Evolutionary conservation across 1,140 invertebrate genomes (phyloP), one percentile per base, ranked within the genome.

Genomic region (Aphelinus certus): DNA sequence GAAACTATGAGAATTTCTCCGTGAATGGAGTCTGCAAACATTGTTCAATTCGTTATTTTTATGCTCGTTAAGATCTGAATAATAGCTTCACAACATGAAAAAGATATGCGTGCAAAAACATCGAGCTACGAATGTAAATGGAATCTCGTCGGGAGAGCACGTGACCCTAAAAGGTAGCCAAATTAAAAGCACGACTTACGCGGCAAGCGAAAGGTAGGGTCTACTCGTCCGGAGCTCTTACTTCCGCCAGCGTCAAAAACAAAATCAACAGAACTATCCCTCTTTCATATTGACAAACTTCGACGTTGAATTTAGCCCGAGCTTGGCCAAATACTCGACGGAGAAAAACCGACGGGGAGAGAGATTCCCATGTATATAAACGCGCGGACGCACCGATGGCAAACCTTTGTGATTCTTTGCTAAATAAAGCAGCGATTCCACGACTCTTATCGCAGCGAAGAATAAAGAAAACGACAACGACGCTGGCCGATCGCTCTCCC

Each of bases 351-450:
- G 42, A 45, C 4, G 51, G 4, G 26, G 56, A 58, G 42, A 48
- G 46, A 48, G 55, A 26, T 26, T 26, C 26, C 26, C 26, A 26
- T 26, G 26, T 26, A 26, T 26, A 26, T 26, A 26, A 26, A 26
- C 26, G 26, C 26, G 26, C 26, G 26, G 26, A 26, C 26, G 26
- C 26, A 26, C 26, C 26, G 26, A 26, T 26, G 26, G 26, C 26
- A 26, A 0, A 26, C 26, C 26, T 26, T 26, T 73, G 71, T 73
- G 71, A 73, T 73, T 73, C 71, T 73, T 73, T 73, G 71, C 64
- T 73, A 73, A 73, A 73, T 67, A 72, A 72, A 72, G 70, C 70
- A 57, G 53, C 62, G 70, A 72, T 72, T 72, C 53, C 62, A 53
- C 49, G 62, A 64, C 62, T 72, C 55, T 71, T 63, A 64, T 72